Evolutionary conservation across 2,888 invertebrate genomes (phyloP), one percentile per base, ranked within the genome.

Genomic region (Diadromus collaris): DNA sequence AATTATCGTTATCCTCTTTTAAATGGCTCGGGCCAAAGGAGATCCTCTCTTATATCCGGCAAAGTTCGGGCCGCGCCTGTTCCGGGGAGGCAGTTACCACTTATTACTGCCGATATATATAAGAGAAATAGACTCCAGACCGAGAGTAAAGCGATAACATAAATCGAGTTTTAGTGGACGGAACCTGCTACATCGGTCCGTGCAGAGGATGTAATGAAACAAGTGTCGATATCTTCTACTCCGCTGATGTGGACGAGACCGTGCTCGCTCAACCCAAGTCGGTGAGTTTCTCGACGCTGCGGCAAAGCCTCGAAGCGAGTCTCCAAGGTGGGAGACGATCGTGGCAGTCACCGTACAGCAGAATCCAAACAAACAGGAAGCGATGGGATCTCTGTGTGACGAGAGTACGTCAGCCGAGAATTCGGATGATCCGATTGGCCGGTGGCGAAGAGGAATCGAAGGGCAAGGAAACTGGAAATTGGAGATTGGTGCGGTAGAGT

Each of bases 1-100:
- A 79, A 79, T 69, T 44, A 79, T 79, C 58, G 75, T 75, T 75
- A 69, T 71, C 68, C 72, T 58, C 64, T 63, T 44, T 68, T 38
- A 46, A 69, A 70, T 61, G 38, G 80, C 60, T 54, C 13, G n/a
- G 19, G 76, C 44, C 32, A 56, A 46, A 58, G n/a, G 29, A 27
- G 65, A n/a, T n/a, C 63, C 51, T 48, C 38, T n/a, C n/a, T n/a
- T 58, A 58, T 41, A 76, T 76, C 38, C 38, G 19, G 13, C 34
- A 60, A 72, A 63, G 48, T 72, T 72, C n/a, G 48, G 34, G 24
- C 38, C 44, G 34, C 34, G 56, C 27, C 71, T 51, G 70, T 60
- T 51, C 67, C 38, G 58, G 21, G 24, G 56, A 60, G 60, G 69
- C 72, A 64, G 76, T 76, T 64, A 75, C 67, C 51, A 61, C 75